Evolutionary conservation across 2,888 invertebrate genomes (phyloP), one percentile per base, ranked within the genome.

Genomic region (Eupithecia inturbata): DNA sequence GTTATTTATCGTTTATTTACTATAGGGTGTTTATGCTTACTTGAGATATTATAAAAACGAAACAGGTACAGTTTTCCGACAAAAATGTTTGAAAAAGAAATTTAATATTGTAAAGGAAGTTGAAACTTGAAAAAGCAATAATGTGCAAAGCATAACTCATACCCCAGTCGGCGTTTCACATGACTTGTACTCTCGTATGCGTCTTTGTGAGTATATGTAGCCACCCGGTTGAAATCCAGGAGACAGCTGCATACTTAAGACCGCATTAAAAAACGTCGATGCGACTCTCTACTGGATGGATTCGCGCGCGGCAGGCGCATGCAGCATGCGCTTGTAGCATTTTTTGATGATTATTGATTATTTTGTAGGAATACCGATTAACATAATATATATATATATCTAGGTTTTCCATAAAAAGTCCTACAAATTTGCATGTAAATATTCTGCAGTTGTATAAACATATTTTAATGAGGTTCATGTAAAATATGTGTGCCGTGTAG

Each of bases 131-230:
- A 66, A 66, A 66, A 41, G 66, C 66, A 66, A 66, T 66, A 66
- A 39, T 41, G 66, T 66, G 36, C 39, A 66, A 66, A 66, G 66
- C 26, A 66, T 66, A 66, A 66, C 66, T 66, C 66, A 66, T 62
- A 22, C 36, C 12, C 31, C 63, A 64, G 36, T 64, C 66, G 36
- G 66, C 16, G 12, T 26, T 66, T 41, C 66, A 66, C 66, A 41
- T 66, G 66, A 66, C 66, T 39, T 66, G 39, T 41, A 66, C 10
- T 41, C 39, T 39, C 64, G 64, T 39, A 26, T 36, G 64, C 14
- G 14, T 60, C 62, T 62, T 62, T 19, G 62, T 7, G 19, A 22
- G 31, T 26, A 1, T 12, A 53, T 57, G 57, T 57, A 57, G 57
- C 57, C 14, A 26, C 57, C 26, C 26, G 26, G 12, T 57, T 26